Base-by-base conservation (phyloP, 1,140 invertebrate genomes). In the Atta colombica region DNA sequence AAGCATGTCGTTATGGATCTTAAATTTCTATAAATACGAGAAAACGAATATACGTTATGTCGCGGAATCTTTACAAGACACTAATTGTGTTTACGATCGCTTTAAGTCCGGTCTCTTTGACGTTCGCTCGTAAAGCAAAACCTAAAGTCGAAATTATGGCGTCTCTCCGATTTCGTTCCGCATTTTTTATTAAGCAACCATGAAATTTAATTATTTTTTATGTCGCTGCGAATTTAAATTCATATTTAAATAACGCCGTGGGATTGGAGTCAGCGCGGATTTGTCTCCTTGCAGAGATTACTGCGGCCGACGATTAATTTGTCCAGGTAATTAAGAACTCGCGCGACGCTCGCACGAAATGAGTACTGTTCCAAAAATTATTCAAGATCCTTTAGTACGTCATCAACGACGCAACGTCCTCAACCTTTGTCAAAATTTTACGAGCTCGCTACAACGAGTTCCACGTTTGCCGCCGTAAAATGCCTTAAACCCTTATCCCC, bases 61-160 rank as follows among this genome's bases (percentile, higher is more conserved):
- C 72, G 69, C 28, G 69, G 80, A 77, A n/a, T 49, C 87, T 77
- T 72, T 91, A 77, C 87, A 77, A 89, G 91, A 93, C 92, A 87
- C 92, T 93, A 93, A 93, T 93, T 93, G 88, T 93, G 87, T 93
- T 93, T 93, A 93, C 92, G 92, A 92, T 88, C 87, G 87, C 45
- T 66, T 85, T 75, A 72, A 81, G 84, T 65, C 63, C 45, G 61
- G 74, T 87, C 72, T 60, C 78, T 87, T 85, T 84, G 89, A 91
- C 89, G 77, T 49, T 81, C 74, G 72, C 71, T 88, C 82, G 82
- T 86, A 75, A 90, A 72, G 69, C 81, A 85, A 84, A 89, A 35
- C 21, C 69, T 71, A 45, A 75, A 71, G 65, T 63, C 49, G 65
- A 49, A 69, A 63, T 81, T 69, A 80, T 71, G 25, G 45, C 53